phyloP scores from a whole-genome alignment of 2,113 vertebrate species.

The Macquaria australasica region DNA sequence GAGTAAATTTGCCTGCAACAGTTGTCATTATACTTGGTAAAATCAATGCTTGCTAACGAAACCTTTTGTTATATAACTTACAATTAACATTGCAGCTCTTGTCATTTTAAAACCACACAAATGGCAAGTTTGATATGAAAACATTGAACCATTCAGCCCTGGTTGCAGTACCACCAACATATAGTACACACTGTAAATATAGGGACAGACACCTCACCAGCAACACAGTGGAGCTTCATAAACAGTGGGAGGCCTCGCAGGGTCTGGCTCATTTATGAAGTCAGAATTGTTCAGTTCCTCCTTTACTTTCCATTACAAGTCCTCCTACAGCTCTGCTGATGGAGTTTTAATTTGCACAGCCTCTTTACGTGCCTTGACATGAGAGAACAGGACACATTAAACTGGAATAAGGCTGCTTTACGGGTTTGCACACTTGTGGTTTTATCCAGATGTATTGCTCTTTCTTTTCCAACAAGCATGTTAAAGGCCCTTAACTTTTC shows the following conservation, averaged over 20 bases:
- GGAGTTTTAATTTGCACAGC: constrained; percentile 69
- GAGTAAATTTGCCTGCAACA: neutral
- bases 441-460: constrained; percentile 41
- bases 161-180: too few species aligned
- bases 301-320: constrained; percentile 66
- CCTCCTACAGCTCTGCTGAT: constrained; percentile 56
- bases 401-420: constrained; percentile 49
- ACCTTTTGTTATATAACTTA: neutral
- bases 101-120: neutral
- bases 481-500: constrained; percentile 32
- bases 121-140: too few species aligned
- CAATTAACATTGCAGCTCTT: neutral
- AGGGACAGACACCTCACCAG: neutral
- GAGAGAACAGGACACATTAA: constrained; percentile 54
- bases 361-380: constrained; percentile 50
- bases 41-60: neutral
- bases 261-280: constrained; percentile 44
- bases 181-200: neutral
- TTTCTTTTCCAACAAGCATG: constrained; percentile 31
- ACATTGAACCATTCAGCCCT: neutral
- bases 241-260: constrained; percentile 27
- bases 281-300: constrained; percentile 40
- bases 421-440: constrained; percentile 31
- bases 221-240: constrained; percentile 17
- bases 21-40: neutral